A percentile compares a stretch with the other conserved stretches of the same genome.
Conservation (phyloP, 1,140 invertebrate genomes). For the Macrotrachela quadricornifera region DNA sequence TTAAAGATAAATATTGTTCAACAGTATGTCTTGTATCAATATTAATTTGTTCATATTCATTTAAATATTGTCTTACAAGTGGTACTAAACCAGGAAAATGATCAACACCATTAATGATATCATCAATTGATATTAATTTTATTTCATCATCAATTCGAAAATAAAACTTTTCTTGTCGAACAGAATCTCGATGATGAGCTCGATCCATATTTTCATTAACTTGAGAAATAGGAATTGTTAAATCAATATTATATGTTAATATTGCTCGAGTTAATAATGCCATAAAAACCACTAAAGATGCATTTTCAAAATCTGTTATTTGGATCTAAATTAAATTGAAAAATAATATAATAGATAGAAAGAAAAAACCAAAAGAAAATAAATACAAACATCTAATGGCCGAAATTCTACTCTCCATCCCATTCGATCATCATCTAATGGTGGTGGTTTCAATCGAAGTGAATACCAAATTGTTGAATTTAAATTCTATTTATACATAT, state of each 20-base stretch:
- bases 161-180: constrained; percentile 50
- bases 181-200: constrained; percentile 70
- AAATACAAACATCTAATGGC: constrained; percentile 52
- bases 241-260: constrained; percentile 79
- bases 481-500: constrained; percentile 53
- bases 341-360: no score
- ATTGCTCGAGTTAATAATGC: constrained; percentile 88
- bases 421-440: constrained; percentile 48
- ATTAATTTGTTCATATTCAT: constrained; percentile 48
- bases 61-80: constrained; percentile 72
- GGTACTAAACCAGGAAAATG: constrained; percentile 83
- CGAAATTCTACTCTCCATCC: constrained; percentile 99
- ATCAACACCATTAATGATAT: constrained; percentile 76
- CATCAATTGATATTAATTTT: constrained; percentile 46
- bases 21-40: constrained; percentile 87
- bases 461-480: constrained; percentile 99
- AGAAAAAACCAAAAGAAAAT: no score
- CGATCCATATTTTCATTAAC: constrained; percentile 93
- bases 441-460: constrained; percentile 93
- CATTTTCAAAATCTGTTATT: constrained; percentile 91
- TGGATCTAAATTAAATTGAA: constrained; percentile 15
- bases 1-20: constrained; percentile 81
- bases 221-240: constrained; percentile 90
- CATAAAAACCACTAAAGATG: constrained; percentile 89
- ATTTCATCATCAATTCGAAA: constrained; percentile 31